A percentile compares a stretch with the other conserved stretches of the same genome.
Conservation (phyloP, 1,140 invertebrate species). For the Drosophila malerkotliana region DNA sequence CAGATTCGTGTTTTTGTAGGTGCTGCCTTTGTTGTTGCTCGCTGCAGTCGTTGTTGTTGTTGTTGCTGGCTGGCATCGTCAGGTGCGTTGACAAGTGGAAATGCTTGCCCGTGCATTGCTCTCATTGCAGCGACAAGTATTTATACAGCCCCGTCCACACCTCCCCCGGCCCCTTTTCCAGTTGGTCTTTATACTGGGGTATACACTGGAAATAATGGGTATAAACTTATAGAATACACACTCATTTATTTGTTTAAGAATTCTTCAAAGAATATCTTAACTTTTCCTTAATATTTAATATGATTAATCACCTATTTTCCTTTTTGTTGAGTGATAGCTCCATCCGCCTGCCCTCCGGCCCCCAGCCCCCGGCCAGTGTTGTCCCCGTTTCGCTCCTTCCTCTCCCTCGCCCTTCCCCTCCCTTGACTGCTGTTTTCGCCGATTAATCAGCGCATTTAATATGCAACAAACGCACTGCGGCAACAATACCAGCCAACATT, state of each 20-base stretch:
- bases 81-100: slow-evolving; percentile 75
- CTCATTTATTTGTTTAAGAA: too few relatives aligned
- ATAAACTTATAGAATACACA: too few relatives aligned
- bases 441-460: slow-evolving; percentile 75
- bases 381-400: slow-evolving; percentile 43
- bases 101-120: slow-evolving; percentile 77
- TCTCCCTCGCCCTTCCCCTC: neutral
- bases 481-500: slow-evolving; percentile 13
- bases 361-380: slow-evolving; percentile 24
- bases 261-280: too few relatives aligned
- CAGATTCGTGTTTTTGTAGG: slow-evolving; percentile 15
- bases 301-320: too few relatives aligned
- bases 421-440: slow-evolving; percentile 62
- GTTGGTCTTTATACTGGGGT: too few relatives aligned
- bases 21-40: slow-evolving; percentile 6
- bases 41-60: slow-evolving; percentile 1
- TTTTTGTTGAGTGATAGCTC: slow-evolving; percentile 10
- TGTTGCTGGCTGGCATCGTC: slow-evolving; percentile 47
- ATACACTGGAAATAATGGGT: neutral
- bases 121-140: slow-evolving; percentile 76
- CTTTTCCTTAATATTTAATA: too few relatives aligned
- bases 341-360: neutral
- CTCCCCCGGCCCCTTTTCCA: neutral
- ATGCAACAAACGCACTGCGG: slow-evolving; percentile 58
- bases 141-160: slow-evolving; percentile 49